Evolutionary conservation across 2,888 invertebrate genomes (phyloP).

Genomic region (Cheilosia vulpina): DNA sequence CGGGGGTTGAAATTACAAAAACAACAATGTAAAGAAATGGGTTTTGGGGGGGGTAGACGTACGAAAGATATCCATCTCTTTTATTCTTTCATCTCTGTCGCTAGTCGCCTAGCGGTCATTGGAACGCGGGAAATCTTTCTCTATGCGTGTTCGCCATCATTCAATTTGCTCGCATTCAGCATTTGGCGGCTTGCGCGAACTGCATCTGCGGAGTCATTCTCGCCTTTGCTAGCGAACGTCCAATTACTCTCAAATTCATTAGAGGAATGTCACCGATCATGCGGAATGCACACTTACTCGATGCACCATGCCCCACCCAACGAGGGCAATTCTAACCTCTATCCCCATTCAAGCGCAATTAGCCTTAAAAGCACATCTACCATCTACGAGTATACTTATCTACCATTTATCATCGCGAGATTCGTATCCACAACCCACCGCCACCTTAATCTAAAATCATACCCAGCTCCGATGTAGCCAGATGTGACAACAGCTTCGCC

Average conservation of each 20-base stretch:
- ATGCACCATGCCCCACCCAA: slow-evolving; percentile 2
- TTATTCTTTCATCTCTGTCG: no score
- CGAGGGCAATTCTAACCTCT: slow-evolving; percentile 20
- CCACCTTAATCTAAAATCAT: slow-evolving; percentile 80
- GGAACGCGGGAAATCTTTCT: no score
- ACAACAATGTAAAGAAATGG: no score
- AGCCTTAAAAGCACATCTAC: slow-evolving; percentile 41
- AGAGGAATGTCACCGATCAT: neutral
- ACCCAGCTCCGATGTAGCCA: slow-evolving; percentile 96
- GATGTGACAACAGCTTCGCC: slow-evolving; percentile 97
- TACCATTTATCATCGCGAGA: slow-evolving; percentile 50
- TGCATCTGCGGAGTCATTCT: neutral
- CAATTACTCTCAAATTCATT: slow-evolving; percentile 19
- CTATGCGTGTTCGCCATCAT: no score
- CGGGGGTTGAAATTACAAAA: no score
- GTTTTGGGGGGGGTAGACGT: no score
- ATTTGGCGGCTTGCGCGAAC: no score
- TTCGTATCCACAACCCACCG: slow-evolving; percentile 16
- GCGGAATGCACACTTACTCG: neutral
- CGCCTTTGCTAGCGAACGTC: neutral
- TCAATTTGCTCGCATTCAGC: no score
- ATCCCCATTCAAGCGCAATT: slow-evolving; percentile 44
- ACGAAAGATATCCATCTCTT: no score
- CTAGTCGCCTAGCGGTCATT: no score
- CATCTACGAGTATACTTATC: slow-evolving; percentile 26